These are phyloP conservation scores for Onychomys arenicola DNA, from an alignment of 2,797 vertebrate genomes.

Conservation along the genomic window DNA sequence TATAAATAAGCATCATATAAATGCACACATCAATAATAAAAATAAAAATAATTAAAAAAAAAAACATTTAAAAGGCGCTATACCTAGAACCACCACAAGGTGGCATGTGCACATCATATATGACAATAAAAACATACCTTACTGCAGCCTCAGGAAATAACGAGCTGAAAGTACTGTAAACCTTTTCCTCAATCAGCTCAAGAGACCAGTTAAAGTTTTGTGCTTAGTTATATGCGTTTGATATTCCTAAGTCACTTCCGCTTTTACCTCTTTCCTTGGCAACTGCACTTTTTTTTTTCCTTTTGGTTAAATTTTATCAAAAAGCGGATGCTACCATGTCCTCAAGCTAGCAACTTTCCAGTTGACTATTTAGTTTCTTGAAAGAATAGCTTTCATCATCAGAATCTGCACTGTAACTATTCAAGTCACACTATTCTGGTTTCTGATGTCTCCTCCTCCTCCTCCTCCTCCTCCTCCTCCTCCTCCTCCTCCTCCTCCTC, in stretches of 20 bases:
- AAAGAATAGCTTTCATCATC: neutral
- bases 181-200: neutral
- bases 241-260: neutral
- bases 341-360: neutral
- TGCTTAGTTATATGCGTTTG: neutral
- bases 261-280: neutral
- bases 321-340: neutral
- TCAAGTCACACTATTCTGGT: neutral
- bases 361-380: neutral
- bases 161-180: neutral
- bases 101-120: neutral
- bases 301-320: neutral
- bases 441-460: neutral
- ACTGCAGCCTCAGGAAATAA: neutral
- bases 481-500: neutral
- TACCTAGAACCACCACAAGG: slow-evolving; percentile 13
- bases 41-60: neutral
- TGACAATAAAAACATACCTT: rapidly evolving
- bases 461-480: too few species aligned
- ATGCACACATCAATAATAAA: neutral
- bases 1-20: neutral
- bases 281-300: neutral
- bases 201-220: neutral
- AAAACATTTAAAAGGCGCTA: neutral
- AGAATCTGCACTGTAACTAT: neutral